A percentile compares a stretch with the other conserved stretches of the same genome.
Conservation (phyloP, 2,888 invertebrate genomes). For the Bembecia ichneumoniformis region DNA sequence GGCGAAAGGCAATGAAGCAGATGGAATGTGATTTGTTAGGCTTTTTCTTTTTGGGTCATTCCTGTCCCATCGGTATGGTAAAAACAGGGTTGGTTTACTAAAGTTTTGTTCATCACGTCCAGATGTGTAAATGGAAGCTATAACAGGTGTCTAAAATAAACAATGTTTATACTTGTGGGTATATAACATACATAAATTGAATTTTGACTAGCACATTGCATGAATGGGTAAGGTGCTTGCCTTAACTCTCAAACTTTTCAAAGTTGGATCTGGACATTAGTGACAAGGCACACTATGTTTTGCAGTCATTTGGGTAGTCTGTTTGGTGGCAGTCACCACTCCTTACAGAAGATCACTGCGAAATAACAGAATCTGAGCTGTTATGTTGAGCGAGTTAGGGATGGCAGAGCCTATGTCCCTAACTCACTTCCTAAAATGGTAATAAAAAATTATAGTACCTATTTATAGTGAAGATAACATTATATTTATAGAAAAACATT, state of each 20-base stretch:
- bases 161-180: not conserved
- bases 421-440: not conserved
- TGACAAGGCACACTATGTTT: not conserved
- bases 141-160: slow-evolving; percentile 78
- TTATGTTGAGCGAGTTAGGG: no score
- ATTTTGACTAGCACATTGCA: not conserved
- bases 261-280: not conserved
- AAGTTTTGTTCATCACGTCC: slow-evolving; percentile 82
- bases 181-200: slow-evolving; percentile 1
- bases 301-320: no score
- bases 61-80: slow-evolving; percentile 84
- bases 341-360: no score
- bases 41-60: slow-evolving; percentile 52
- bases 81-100: slow-evolving; percentile 75
- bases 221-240: not conserved
- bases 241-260: not conserved
- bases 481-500: not conserved
- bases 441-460: no score
- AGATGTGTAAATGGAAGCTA: slow-evolving; percentile 88
- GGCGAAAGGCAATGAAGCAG: slow-evolving; percentile 86
- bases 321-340: no score
- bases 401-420: no score
- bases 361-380: no score
- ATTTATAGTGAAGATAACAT: not conserved
- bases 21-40: slow-evolving; percentile 65